These are phyloP conservation scores for Melanerpes formicivorus DNA, from an alignment of 2,113 vertebrate species.

Conservation along the genomic window DNA sequence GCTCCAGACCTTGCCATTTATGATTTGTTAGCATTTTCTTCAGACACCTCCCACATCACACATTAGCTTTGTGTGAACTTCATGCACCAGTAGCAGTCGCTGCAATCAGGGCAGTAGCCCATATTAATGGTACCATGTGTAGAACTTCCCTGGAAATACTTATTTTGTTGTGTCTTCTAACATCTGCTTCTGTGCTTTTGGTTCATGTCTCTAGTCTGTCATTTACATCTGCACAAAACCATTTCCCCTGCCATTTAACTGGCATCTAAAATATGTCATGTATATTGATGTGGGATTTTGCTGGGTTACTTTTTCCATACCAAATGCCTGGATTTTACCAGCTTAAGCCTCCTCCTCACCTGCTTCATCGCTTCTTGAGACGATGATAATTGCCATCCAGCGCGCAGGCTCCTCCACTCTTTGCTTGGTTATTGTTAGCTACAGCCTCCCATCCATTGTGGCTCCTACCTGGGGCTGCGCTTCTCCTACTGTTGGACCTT, in stretches of 20 bases:
- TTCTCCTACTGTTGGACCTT: constrained; percentile 45
- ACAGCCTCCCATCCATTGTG: neutral
- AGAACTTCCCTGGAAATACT: constrained; percentile 35
- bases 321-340: neutral
- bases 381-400: neutral
- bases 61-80: neutral
- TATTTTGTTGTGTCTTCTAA: neutral
- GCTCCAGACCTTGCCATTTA: neutral
- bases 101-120: constrained; percentile 38
- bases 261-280: constrained; percentile 57
- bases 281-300: neutral
- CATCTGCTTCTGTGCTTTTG: constrained; percentile 57
- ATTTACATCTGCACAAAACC: constrained; percentile 43
- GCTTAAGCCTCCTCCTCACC: neutral
- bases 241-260: constrained; percentile 68
- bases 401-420: neutral
- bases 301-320: neutral
- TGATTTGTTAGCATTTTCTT: neutral
- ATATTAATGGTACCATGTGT: neutral
- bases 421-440: neutral
- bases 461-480: constrained; percentile 59
- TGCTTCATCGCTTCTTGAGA: constrained; percentile 7
- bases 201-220: constrained; percentile 33
- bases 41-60: neutral
- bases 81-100: neutral